These are phyloP conservation scores for Caenorhabditis macrosperma DNA, from an alignment of 2,888 invertebrate genomes.

Conservation along the genomic window DNA sequence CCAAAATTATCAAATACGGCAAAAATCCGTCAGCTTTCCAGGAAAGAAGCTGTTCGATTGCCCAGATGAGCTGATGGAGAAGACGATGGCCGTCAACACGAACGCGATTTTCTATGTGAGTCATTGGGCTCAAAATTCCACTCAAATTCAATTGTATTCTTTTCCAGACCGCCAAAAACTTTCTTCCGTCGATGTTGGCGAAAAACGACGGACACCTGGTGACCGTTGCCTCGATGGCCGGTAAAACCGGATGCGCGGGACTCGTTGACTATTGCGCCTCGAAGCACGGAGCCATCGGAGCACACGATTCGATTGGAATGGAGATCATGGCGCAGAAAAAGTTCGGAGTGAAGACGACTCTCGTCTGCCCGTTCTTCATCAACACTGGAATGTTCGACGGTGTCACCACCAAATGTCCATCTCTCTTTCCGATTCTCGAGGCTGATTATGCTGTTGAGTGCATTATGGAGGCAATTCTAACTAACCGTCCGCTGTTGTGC, in stretches of 20 bases:
- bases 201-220: slow-evolving; percentile 92
- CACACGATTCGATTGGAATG: slow-evolving; percentile 90
- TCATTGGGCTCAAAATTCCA: background rate
- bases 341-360: slow-evolving; percentile 88
- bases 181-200: slow-evolving; percentile 93
- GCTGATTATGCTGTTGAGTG: slow-evolving; percentile 91
- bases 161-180: slow-evolving; percentile 86
- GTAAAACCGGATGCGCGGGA: slow-evolving; percentile 87
- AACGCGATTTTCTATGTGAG: slow-evolving; percentile 93
- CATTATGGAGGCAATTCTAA: slow-evolving; percentile 87
- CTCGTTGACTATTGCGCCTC: slow-evolving; percentile 91
- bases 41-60: slow-evolving; percentile 89
- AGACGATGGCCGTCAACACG: slow-evolving; percentile 91
- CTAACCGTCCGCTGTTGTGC: slow-evolving; percentile 87
- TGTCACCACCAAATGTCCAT: slow-evolving; percentile 85
- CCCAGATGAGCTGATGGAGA: slow-evolving; percentile 89
- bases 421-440: slow-evolving; percentile 83
- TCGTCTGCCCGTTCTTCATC: slow-evolving; percentile 95
- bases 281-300: slow-evolving; percentile 94
- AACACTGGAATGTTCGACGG: slow-evolving; percentile 98
- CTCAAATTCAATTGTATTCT: background rate
- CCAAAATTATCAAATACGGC: background rate
- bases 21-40: slow-evolving; percentile 2
- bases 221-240: slow-evolving; percentile 88
- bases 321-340: slow-evolving; percentile 63